Base-by-base conservation (phyloP, 2,797 vertebrate genomes). In the Bufotes viridis region DNA sequence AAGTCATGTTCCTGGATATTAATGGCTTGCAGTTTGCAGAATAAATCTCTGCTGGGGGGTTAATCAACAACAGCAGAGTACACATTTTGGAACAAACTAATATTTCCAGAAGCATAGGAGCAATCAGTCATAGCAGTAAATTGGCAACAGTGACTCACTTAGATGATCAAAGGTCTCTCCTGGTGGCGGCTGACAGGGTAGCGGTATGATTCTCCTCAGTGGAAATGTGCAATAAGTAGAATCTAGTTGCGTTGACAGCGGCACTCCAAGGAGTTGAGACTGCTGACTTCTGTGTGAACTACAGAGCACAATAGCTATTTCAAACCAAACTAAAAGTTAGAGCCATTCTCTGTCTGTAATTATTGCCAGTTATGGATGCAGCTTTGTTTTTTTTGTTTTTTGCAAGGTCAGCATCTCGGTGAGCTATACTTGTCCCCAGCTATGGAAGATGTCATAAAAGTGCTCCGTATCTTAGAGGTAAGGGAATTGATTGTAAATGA, bases 91-190 rank as follows among this genome's bases (percentile, higher is more conserved):
- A 85, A 88, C 34, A 85, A 88, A 81, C 87, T 88, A 88, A 84
- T 81, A 88, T 81, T 74, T 80, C 82, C 11, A 20, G 49, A 69
- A 85, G 82, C 87, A 75, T 58, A 80, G 82, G 65, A 72, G 76
- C 65, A 80, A 88, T 88, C 81, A 81, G 82, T 88, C 82, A 88
- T 20, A 24, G 76, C 29, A 69, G 70, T 89, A 89, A 85, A 78
- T 81, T 89, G 88, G 79, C 88, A 82, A 86, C 51, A 70, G 83
- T 49, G 78, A 78, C 79, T 67, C 82, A 75, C 84, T 89, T 82
- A 82, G 70, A 86, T 89, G 79, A 89, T 86, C 88, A 89, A 89
- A 89, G 84, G 79, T 86, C 88, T 82, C 88, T 86, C 24, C 14
- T 78, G 83, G 78, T 86, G 88, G 78, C 78, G 20, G 82, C 67